Percentiles rank a stretch among this genome's conserved stretches.
phyloP scores from a whole-genome alignment of 2,113 vertebrate species.

The Melanotaenia duboulayi region DNA sequence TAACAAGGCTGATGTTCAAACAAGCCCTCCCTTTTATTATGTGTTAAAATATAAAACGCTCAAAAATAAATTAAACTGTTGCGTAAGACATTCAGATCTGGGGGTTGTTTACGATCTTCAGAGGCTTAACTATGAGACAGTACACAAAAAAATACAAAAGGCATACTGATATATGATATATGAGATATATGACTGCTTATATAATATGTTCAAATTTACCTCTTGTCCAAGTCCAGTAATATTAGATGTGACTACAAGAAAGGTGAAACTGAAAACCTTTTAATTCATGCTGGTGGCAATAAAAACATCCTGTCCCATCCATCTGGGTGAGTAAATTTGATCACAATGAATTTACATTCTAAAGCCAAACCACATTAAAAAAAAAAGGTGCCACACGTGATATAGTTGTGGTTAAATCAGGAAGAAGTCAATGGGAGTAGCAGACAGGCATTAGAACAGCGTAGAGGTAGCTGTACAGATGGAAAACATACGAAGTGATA shows the following conservation, averaged over 20 bases:
- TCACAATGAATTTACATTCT: not conserved
- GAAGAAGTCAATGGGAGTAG: not conserved
- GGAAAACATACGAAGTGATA: not conserved
- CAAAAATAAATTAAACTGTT: not conserved
- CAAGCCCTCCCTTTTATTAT: not conserved
- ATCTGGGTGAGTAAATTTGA: not conserved
- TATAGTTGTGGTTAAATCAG: not conserved
- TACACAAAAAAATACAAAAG: not conserved
- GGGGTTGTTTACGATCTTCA: not conserved
- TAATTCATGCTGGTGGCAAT: not conserved
- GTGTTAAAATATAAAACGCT: constrained; percentile 14
- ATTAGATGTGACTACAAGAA: not conserved
- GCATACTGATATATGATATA: too few species aligned
- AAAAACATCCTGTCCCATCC: too few species aligned
- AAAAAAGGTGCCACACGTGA: not conserved
- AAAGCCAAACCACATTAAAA: not conserved
- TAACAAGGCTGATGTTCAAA: not conserved
- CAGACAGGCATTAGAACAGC: not conserved
- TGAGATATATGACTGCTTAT: too few species aligned
- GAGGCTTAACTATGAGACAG: not conserved
- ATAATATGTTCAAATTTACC: too few species aligned
- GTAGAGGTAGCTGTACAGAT: not conserved
- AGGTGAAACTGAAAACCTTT: not conserved
- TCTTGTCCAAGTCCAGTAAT: not conserved
- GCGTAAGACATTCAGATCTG: not conserved